Conservation (phyloP, 2,888 invertebrate species). For the Agrilus biguttatus region DNA sequence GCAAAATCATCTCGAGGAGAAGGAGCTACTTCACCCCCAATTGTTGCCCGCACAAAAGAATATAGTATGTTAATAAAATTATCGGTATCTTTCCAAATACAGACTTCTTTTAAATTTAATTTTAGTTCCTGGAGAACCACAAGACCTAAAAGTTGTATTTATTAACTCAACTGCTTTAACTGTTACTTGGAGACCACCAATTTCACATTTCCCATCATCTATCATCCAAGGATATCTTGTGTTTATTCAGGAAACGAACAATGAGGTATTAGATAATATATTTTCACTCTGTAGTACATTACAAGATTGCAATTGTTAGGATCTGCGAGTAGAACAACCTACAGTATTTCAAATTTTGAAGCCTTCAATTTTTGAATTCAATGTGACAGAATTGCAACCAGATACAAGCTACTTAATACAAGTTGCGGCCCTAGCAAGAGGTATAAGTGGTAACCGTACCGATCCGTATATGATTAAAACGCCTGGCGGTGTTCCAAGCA, state of each 20-base stretch:
- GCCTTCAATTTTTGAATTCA: constrained; percentile 59
- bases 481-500: constrained; percentile 81
- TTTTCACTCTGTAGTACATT: too few species aligned
- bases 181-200: constrained; percentile 88
- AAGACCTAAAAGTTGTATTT: constrained; percentile 73
- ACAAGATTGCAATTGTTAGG: constrained; percentile 29
- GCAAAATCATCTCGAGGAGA: constrained; percentile 78
- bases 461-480: constrained; percentile 73
- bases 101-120: constrained; percentile 17
- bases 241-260: constrained; percentile 78
- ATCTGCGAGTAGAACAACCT: constrained; percentile 70
- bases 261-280: constrained; percentile 45
- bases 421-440: constrained; percentile 89
- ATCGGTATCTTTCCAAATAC: too few species aligned
- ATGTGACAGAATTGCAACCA: constrained; percentile 81
- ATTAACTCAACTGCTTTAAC: constrained; percentile 89
- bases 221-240: constrained; percentile 95
- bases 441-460: constrained; percentile 92
- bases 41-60: constrained; percentile 80
- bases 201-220: constrained; percentile 81
- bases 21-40: constrained; percentile 81
- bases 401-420: constrained; percentile 89
- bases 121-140: constrained; percentile 95
- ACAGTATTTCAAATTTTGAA: constrained; percentile 76
- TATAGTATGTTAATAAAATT: constrained; percentile 58